Percentiles rank a stretch among this genome's conserved stretches.
These are phyloP conservation scores for Tauraco hartlaubi DNA, from an alignment of 2,797 vertebrate species.

Conservation along the genomic window DNA sequence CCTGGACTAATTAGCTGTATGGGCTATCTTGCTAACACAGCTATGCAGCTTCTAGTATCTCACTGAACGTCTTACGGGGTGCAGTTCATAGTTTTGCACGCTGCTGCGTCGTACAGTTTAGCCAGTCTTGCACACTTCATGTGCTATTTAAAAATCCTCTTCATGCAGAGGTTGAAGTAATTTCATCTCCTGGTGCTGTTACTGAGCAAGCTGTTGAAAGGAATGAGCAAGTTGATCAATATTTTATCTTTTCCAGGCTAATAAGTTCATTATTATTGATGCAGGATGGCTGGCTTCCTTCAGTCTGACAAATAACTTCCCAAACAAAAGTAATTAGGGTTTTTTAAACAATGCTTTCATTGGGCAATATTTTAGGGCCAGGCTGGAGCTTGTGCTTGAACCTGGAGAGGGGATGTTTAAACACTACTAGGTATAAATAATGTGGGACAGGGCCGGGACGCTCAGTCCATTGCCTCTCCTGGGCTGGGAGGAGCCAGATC, in stretches of 20 bases:
- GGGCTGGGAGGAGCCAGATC: neutral
- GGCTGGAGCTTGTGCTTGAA: neutral
- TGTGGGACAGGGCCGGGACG: neutral
- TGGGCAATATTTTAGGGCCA: neutral
- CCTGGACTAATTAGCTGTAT: neutral
- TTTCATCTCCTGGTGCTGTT: neutral
- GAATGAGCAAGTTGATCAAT: neutral
- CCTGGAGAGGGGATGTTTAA: neutral
- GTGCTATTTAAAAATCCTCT: neutral
- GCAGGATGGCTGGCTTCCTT: neutral
- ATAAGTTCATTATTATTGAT: neutral
- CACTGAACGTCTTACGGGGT: fast-evolving
- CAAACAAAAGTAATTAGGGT: neutral
- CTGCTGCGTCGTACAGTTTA: neutral
- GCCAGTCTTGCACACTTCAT: neutral
- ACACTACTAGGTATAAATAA: neutral
- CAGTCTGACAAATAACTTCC: neutral
- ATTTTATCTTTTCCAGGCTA: neutral
- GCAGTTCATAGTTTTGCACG: fast-evolving
- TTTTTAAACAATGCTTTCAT: neutral
- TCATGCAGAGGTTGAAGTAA: neutral
- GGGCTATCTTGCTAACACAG: neutral
- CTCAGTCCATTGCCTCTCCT: too few relatives aligned
- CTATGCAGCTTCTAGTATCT: fast-evolving
- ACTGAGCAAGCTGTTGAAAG: neutral